A percentile compares a stretch with the other conserved stretches of the same genome.
These are phyloP conservation scores for Triplophysa siluroides DNA, from an alignment of 2,113 vertebrate species.

Conservation along the genomic window DNA sequence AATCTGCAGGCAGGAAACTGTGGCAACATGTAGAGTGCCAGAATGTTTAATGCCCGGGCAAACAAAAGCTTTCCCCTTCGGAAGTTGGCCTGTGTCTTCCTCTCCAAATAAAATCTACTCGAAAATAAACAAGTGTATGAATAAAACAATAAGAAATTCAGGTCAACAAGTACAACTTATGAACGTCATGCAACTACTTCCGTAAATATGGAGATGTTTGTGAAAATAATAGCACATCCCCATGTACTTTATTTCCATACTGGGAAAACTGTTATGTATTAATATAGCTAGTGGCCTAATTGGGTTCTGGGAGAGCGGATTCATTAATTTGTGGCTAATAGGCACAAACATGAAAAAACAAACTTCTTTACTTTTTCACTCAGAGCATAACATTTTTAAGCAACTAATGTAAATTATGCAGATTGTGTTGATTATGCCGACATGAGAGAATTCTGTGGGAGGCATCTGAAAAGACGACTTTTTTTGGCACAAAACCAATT, in stretches of 20 bases:
- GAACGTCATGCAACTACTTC: conserved; percentile 51
- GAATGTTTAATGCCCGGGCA: not conserved
- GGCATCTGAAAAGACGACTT: conserved; percentile 70
- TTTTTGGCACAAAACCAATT: conserved; percentile 73
- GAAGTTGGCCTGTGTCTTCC: not conserved
- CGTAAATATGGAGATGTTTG: conserved; percentile 75
- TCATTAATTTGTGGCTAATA: conserved; percentile 85
- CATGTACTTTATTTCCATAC: conserved; percentile 73
- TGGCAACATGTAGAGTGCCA: not conserved
- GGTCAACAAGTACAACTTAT: conserved; percentile 54
- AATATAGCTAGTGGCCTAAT: conserved; percentile 79
- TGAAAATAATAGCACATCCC: conserved; percentile 73
- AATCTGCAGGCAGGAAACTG: conserved; percentile 14
- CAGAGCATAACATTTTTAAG: conserved; percentile 72
- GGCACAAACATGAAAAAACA: conserved; percentile 82
- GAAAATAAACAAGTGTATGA: conserved; percentile 7
- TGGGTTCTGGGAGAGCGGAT: conserved; percentile 73
- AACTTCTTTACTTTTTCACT: conserved; percentile 81
- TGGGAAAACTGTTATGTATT: conserved; percentile 71
- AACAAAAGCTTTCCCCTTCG: not conserved
- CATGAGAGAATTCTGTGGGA: conserved; percentile 72
- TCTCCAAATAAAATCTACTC: not conserved
- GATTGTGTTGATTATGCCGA: conserved; percentile 78
- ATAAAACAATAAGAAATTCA: not conserved
- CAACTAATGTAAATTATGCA: conserved; percentile 82